phyloP scores from a whole-genome alignment of 1,140 invertebrate species.

The Anoplolepis gracilipes region DNA sequence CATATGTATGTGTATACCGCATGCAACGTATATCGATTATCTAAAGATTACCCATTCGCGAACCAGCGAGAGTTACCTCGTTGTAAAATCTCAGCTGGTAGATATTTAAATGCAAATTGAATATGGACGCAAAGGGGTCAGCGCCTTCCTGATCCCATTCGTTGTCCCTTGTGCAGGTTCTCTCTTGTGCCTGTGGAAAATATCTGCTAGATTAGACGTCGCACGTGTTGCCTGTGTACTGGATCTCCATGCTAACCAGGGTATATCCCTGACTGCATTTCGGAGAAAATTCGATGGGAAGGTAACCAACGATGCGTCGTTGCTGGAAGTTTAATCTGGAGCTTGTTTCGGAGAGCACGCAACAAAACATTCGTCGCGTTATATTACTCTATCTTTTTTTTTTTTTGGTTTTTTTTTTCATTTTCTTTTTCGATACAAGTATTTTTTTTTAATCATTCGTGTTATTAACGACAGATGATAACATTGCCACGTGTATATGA shows the following conservation, averaged over 20 bases:
- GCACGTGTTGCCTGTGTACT: slow-evolving; percentile 26
- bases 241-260: slow-evolving; percentile 4
- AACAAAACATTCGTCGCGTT: neutral
- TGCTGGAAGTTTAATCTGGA: slow-evolving; percentile 39
- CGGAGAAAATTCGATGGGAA: slow-evolving; percentile 46
- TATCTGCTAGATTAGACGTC: slow-evolving; percentile 65
- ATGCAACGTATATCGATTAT: slow-evolving; percentile 18
- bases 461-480: slow-evolving; percentile 5
- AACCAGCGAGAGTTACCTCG: neutral
- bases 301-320: slow-evolving; percentile 11
- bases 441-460: slow-evolving; percentile 25
- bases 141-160: slow-evolving; percentile 41
- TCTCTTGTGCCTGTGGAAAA: slow-evolving; percentile 39
- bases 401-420: neutral
- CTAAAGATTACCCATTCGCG: slow-evolving; percentile 14
- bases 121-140: slow-evolving; percentile 65
- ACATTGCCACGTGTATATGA: neutral
- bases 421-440: neutral
- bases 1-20: neutral
- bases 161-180: neutral
- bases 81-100: slow-evolving; percentile 34
- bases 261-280: slow-evolving; percentile 37
- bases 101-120: slow-evolving; percentile 81
- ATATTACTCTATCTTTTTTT: neutral
- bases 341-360: neutral